Base-by-base conservation (phyloP, 2,797 vertebrate genomes). In the Emys orbicularis region DNA sequence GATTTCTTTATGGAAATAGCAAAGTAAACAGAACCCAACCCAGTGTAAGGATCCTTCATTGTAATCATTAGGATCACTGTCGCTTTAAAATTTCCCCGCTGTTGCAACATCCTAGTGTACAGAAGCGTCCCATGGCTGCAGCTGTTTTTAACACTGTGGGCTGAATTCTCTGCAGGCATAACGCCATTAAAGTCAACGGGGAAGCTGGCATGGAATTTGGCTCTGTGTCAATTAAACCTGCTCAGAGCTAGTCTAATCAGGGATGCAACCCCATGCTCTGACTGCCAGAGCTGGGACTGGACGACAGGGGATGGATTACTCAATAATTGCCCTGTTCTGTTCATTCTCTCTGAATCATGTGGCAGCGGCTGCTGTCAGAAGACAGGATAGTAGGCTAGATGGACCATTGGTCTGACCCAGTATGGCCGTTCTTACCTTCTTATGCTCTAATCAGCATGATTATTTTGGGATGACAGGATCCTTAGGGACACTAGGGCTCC, bases 181-280 rank as follows among this genome's bases (percentile, higher is more conserved):
- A 6, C 34, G 6, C 89, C 76, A 53, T 1, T 81, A 91, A 96
- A 96, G 79, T 15, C 93, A 74, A 16, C 8, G 23, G 19, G 92
- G 95, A 92, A 88, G 94, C 89, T 79, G 83, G 92, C 93, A 16
- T 16, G 90, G 96, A 88, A 89, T 94, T 89, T 79, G 85, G 92
- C 93, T 90, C 25, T 0, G 0, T 0, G n/a, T 68, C 93, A 90
- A 68, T 59, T 15, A 74, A 95, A 86, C 23, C 84, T 44, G 74
- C 88, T 72, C 86, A 2, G 5, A 57, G 52, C 49, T 15, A 3
- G 3, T 3, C 57, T 50, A 31, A 72, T 72, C n/a, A 41, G 37
- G 68, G 68, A 72, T 41, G 68, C 68, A 72, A 37, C 68, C n/a
- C 65, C n/a, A 37, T 68, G 65, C 65, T 37, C 65, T 6, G 10